Evolutionary conservation across 2,888 invertebrate genomes (phyloP).

Genomic region (Parnassius mnemosyne): DNA sequence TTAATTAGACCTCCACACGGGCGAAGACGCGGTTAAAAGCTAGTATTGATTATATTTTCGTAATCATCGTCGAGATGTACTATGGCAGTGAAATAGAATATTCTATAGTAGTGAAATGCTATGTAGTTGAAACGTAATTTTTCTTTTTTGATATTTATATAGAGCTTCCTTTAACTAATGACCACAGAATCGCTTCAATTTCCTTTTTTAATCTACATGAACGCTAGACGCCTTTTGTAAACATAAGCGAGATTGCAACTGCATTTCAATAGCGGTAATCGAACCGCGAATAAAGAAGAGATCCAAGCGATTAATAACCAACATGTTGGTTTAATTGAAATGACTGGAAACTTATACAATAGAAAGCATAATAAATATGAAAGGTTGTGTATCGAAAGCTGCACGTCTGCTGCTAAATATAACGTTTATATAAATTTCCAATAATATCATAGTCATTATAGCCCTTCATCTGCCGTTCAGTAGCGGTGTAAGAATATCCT

Average conservation of each 20-base stretch:
- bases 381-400: too few relatives aligned
- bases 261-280: constrained; percentile 26
- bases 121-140: constrained; percentile 1
- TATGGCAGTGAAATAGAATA: too few relatives aligned
- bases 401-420: too few relatives aligned
- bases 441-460: too few relatives aligned
- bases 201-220: constrained; percentile 27
- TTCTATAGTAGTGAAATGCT: too few relatives aligned
- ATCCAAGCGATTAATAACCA: constrained; percentile 25
- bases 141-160: constrained; percentile 7
- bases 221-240: constrained; percentile 26
- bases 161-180: constrained; percentile 21
- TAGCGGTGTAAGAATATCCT: too few relatives aligned
- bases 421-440: too few relatives aligned
- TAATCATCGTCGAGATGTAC: too few relatives aligned
- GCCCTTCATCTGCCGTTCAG: too few relatives aligned
- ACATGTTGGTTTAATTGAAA: constrained; percentile 25
- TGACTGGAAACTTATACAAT: constrained; percentile 12
- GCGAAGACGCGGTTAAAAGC: too few relatives aligned
- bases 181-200: constrained; percentile 23
- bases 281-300: constrained; percentile 27
- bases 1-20: too few relatives aligned
- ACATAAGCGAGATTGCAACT: constrained; percentile 28
- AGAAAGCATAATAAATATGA: neutral
- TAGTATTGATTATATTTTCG: too few relatives aligned